Base-by-base conservation (phyloP, 2,113 vertebrate genomes). In the Monopterus albus region DNA sequence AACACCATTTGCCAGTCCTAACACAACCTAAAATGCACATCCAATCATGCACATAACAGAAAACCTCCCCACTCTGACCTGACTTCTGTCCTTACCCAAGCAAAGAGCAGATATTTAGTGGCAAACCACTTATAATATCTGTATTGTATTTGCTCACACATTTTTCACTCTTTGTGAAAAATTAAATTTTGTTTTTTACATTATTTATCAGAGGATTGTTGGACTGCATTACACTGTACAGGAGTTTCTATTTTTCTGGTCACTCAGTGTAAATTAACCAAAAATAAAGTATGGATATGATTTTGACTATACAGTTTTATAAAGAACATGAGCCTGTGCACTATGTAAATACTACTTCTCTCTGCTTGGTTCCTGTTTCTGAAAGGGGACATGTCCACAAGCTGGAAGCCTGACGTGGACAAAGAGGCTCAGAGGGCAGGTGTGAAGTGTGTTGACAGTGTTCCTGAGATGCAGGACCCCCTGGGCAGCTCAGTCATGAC, bases 401-500 rank as follows among this genome's bases (percentile, higher is more conserved):
- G 8, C 46, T 61, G 62, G 66, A 85, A 51, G 33, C 49, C 35
- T 13, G 63, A 63, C 11, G 13, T 29, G 2, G 64, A 71, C 5
- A 75, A 83, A n/a, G 78, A 69, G 15, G 8, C 45, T 58, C 72
- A 47, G 31, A 46, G 25, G 2, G 31, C 26, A 49, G 14, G 35
- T 33, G 69, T 25, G 49, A 79, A 72, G 63, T 79, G 71, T 14
- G 68, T 35, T 21, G 85, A 87, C 33, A 50, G 61, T 33, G 64
- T 71, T 15, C 92, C 89, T 5, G 38, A 55, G 15, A 52, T 82
- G 13, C 92, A 91, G 65, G 75, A 89, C 68, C 89, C 89, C 40
- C 85, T 93, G 40, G 89, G 91, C 26, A 93, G 92, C 81, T 90
- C 87, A 3, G 65, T 83, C 13, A 87, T 89, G 85, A 73, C 69